Base-by-base conservation (phyloP, 2,797 vertebrate genomes). In the Pantherophis alleghaniensis region DNA sequence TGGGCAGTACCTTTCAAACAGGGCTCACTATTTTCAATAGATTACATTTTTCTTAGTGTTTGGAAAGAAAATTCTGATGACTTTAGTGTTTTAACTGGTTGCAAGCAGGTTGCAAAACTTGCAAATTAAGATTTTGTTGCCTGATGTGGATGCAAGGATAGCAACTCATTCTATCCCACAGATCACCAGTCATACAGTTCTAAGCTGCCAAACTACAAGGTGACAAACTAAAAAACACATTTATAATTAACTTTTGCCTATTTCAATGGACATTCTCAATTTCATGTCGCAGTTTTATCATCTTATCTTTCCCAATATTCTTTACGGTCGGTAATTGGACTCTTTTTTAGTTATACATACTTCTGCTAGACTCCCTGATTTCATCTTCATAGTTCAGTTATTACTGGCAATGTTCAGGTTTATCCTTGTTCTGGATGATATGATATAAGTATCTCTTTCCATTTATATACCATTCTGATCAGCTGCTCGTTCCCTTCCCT, bases 1-100 rank as follows among this genome's bases (percentile, higher is more conserved):
- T 32, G 51, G 86, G 55, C 69, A 91, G 12, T 91, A 61, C n/a
- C 32, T 32, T 20, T 7, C n/a, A 32, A 47, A 87, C 26, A 61
- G 60, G n/a, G 87, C 10, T 56, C n/a, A 56, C 2, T 87, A 24
- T 61, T 94, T 57, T 57, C 61, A 86, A 74, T 28, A 66, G 61
- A 93, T 91, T 87, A 93, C 60, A 60, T 4, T 79, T 87, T 88
- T 24, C n/a, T 28, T 61, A 87, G 61, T 79, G 9, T 87, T 90
- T 87, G 18, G 66, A 53, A 93, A 87, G 32, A 57, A 91, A 87
- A 22, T 51, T 22, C 18, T 61, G 63, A 24, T 11, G 79, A 92
- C 87, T 92, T 51, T 87, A 57, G 88, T 56, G 20, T 37, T 51
- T 92, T 92, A 88, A 90, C n/a, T 32, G 56, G 63, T 61, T 93